Conservation (phyloP, 2,797 vertebrate species). For the Choloepus didactylus region DNA sequence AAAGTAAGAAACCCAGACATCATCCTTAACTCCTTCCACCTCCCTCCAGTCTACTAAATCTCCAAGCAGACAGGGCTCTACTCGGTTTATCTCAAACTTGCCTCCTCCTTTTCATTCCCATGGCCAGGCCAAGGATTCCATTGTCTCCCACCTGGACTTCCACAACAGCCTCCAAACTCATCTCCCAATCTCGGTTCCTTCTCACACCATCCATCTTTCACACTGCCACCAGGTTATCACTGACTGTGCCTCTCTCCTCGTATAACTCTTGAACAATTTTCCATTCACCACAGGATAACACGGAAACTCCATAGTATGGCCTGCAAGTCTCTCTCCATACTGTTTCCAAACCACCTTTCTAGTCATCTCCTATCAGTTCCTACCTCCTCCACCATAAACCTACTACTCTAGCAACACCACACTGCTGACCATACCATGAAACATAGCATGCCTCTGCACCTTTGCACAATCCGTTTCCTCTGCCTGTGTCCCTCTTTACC, state of each 20-base stretch:
- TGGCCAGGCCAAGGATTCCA: neutral
- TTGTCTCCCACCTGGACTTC: neutral
- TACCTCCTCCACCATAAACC: neutral
- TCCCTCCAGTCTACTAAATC: neutral
- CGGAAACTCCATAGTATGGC: neutral
- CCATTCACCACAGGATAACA: neutral
- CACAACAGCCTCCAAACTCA: neutral
- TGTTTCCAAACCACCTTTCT: neutral
- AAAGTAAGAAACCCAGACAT: neutral
- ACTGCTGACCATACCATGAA: neutral
- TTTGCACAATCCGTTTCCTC: neutral
- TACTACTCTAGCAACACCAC: neutral
- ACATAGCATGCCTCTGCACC: rapidly evolving
- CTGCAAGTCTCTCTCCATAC: neutral
- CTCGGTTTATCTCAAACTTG: neutral
- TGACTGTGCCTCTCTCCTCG: neutral
- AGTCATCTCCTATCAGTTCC: neutral
- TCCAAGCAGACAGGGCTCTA: neutral
- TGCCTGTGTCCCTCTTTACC: neutral
- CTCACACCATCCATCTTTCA: neutral
- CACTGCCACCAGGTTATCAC: neutral
- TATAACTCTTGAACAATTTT: neutral
- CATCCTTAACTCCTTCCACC: neutral
- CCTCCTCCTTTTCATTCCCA: neutral
- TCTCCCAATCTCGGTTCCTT: neutral